Conservation (phyloP, 1,140 invertebrate species). For the Diorhabda sublineata region DNA sequence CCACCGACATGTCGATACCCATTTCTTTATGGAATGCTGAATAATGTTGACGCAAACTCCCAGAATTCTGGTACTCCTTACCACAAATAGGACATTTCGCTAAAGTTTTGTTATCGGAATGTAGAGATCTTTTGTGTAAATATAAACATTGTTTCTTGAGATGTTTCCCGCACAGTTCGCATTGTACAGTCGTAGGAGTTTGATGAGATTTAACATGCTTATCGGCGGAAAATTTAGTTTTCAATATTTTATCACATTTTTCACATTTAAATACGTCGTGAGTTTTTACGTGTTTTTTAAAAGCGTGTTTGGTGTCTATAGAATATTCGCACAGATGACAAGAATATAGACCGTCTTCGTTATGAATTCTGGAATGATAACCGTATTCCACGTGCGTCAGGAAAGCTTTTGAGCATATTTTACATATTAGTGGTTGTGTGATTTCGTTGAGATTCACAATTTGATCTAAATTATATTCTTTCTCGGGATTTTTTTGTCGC, state of each 20-base stretch:
- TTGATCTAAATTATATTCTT: slow-evolving; percentile 1
- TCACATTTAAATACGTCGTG: slow-evolving; percentile 11
- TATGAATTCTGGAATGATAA: slow-evolving; percentile 7
- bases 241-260: slow-evolving; percentile 5
- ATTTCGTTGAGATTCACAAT: slow-evolving; percentile 8
- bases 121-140: slow-evolving; percentile 3
- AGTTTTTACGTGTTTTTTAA: slow-evolving; percentile 8
- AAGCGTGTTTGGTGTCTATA: slow-evolving; percentile 1
- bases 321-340: slow-evolving; percentile 9
- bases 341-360: not conserved
- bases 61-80: slow-evolving; percentile 8
- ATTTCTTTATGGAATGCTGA: slow-evolving; percentile 4
- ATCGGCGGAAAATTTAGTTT: slow-evolving; percentile 4
- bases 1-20: slow-evolving; percentile 39
- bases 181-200: slow-evolving; percentile 6
- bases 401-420: slow-evolving; percentile 4
- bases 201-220: slow-evolving; percentile 11
- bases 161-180: slow-evolving; percentile 9
- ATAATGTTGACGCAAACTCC: slow-evolving; percentile 8
- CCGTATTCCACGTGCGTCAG: slow-evolving; percentile 7
- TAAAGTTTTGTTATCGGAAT: not conserved
- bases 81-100: slow-evolving; percentile 10
- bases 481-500: not conserved
- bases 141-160: slow-evolving; percentile 9
- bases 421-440: slow-evolving; percentile 4